Evolutionary conservation across 2,113 vertebrate species (phyloP).

Genomic region (Phaetusa simplex): DNA sequence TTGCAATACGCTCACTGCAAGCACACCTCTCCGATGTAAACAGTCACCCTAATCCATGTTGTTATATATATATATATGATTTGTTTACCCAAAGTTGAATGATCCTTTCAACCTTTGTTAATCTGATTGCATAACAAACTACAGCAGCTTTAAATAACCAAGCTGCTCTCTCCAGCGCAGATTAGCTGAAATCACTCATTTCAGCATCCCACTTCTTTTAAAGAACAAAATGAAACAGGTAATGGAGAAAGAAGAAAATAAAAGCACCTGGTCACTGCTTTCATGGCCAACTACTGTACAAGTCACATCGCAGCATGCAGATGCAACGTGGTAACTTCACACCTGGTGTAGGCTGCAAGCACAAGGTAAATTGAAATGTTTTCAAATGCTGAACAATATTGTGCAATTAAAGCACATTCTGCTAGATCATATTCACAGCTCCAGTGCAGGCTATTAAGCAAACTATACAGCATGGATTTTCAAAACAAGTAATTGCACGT

Average conservation of each 20-base stretch:
- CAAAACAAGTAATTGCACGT: constrained; percentile 59
- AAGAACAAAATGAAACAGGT: not conserved
- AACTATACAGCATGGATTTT: constrained; percentile 8
- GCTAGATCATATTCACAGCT: constrained; percentile 42
- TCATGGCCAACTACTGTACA: not conserved
- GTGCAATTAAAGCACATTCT: constrained; percentile 41
- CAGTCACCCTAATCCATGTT: not conserved
- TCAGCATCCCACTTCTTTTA: not conserved
- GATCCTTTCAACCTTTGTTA: constrained; percentile 52
- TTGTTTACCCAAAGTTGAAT: constrained; percentile 20
- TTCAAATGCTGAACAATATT: not conserved
- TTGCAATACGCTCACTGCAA: accelerated
- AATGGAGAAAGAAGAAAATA: not conserved
- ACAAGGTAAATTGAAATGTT: not conserved
- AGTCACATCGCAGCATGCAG: not conserved
- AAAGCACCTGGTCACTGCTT: not conserved
- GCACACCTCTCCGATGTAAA: not conserved
- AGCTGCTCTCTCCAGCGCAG: not conserved
- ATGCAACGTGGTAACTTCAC: not conserved
- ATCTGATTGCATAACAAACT: constrained; percentile 46
- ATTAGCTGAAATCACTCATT: not conserved
- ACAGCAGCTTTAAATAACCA: constrained; percentile 31
- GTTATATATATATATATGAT: not conserved
- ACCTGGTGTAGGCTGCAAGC: not conserved
- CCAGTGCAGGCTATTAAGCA: not conserved